Evolutionary conservation across 2,888 invertebrate genomes (phyloP).

Genomic region (Torymus tubicola): DNA sequence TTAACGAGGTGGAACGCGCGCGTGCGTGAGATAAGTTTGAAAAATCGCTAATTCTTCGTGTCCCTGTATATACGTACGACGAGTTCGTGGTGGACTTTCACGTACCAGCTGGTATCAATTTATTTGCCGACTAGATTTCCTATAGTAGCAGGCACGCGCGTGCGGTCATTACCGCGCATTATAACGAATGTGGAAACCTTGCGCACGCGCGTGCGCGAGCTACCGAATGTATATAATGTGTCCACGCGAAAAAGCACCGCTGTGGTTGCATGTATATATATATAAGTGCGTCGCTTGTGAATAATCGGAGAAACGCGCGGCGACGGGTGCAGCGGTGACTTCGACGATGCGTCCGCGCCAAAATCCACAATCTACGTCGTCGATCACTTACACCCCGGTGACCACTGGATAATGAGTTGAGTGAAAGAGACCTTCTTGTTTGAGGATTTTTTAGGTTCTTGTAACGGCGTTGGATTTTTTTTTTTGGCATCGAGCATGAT

Average conservation of each 20-base stretch:
- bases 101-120: neutral
- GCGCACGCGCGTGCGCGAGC: no score
- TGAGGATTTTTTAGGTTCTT: neutral
- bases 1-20: neutral
- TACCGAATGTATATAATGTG: neutral
- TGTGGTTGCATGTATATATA: no score
- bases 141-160: neutral
- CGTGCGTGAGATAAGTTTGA: slow-evolving; percentile 19
- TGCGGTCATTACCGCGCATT: slow-evolving; percentile 10
- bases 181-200: slow-evolving; percentile 29
- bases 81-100: no score
- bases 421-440: slow-evolving; percentile 7
- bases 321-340: neutral
- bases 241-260: no score
- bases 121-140: neutral
- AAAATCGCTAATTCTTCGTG: slow-evolving; percentile 13
- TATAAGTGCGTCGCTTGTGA: slow-evolving; percentile 5
- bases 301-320: slow-evolving; percentile 47
- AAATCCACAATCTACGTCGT: slow-evolving; percentile 39
- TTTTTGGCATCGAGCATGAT: no score
- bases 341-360: slow-evolving; percentile 33
- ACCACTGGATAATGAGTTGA: neutral
- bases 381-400: slow-evolving; percentile 16
- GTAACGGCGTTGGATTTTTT: no score
- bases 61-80: neutral